Evolutionary conservation across 1,140 invertebrate species (phyloP).

Genomic region (Paraescarpia echinospica): DNA sequence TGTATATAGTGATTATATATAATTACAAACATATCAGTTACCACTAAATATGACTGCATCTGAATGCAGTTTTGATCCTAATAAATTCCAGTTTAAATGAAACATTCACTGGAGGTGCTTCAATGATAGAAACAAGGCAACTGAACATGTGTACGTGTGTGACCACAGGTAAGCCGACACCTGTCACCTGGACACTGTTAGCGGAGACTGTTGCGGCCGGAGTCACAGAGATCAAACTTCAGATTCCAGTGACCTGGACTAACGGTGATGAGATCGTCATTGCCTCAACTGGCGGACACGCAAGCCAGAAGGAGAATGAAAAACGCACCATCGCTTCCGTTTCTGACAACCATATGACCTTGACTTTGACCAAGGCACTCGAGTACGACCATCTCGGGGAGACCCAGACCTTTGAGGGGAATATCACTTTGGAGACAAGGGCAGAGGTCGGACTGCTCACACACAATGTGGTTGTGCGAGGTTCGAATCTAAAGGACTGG

Average conservation of each 20-base stretch:
- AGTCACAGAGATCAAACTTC: not conserved
- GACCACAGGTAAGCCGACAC: not conserved
- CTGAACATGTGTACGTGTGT: too few relatives aligned
- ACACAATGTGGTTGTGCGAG: constrained; percentile 23
- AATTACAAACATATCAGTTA: not conserved
- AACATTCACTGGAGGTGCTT: too few relatives aligned
- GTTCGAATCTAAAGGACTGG: constrained; percentile 31
- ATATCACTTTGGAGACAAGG: constrained; percentile 24
- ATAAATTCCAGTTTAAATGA: too few relatives aligned
- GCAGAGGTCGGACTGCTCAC: constrained; percentile 32
- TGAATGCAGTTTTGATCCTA: not conserved
- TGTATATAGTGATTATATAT: too few relatives aligned
- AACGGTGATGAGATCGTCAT: constrained; percentile 50
- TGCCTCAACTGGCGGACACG: constrained; percentile 46
- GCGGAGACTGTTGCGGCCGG: not conserved
- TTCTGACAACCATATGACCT: constrained; percentile 39
- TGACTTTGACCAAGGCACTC: constrained; percentile 43
- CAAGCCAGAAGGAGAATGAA: constrained; percentile 45
- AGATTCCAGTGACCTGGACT: constrained; percentile 42
- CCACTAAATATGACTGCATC: not conserved
- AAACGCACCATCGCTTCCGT: constrained; percentile 40
- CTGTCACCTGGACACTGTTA: constrained; percentile 2
- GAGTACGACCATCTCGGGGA: constrained; percentile 46
- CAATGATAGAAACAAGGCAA: too few relatives aligned
- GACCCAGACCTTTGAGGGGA: constrained; percentile 24